Evolutionary conservation across 2,888 invertebrate genomes (phyloP), one percentile per base, ranked within the genome.

Genomic region (Dusona sp.): DNA sequence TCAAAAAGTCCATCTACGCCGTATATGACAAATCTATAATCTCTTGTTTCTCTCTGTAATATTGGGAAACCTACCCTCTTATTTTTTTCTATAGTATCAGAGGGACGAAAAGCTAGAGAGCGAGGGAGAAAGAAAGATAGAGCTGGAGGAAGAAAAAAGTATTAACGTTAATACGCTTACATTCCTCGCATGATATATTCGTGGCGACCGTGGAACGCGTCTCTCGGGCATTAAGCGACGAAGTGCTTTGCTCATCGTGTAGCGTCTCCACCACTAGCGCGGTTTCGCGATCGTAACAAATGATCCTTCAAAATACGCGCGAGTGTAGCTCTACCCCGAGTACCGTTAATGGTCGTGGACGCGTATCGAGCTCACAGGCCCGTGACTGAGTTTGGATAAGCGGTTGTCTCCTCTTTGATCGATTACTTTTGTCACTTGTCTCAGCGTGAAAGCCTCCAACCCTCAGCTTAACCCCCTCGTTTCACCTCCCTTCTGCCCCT

Each of bases 401-500:
- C 83, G 88, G 85, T 85, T 83, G 87, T 91, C 89, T 90, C 90
- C 91, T 90, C 90, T 93, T 93, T 94, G 94, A 94, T 93, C 91
- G 93, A 94, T 94, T 90, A 91, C 93, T 92, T 93, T 92, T 93
- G 93, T 94, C 93, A 92, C 92, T 93, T 92, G 91, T 90, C 89
- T 86, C 84, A 79, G 84, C 80, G 84, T 88, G 84, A 87, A 84
- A 87, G 81, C 82, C 75, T 79, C 72, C 74, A 57, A 67, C 72
- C 65, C 74, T 72, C 65, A 51, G 33, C 64, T n/a, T n/a, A 65
- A 45, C 45, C 72, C 72, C n/a, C 45, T 73, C 78, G 16, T 74
- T 48, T 64, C 70, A 65, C 82, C 54, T 82, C 75, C 74, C 70
- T 57, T 29, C 38, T 42, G 54, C 79, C 78, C 36, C 61, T 78